Conservation (phyloP, 2,797 vertebrate genomes). For the Prionace glauca region DNA sequence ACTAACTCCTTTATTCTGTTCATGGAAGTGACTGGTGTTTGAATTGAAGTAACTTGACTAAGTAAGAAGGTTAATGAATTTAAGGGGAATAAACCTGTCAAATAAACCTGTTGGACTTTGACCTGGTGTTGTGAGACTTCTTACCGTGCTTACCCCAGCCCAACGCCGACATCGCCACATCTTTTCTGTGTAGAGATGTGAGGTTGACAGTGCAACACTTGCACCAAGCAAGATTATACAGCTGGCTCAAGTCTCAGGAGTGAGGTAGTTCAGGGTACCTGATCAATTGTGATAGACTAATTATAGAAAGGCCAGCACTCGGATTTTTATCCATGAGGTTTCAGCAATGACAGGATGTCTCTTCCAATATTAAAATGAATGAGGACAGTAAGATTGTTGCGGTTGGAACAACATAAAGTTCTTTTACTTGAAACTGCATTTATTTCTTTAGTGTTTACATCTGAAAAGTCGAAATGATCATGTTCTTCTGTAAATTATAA, state of each 20-base stretch:
- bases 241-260: neutral
- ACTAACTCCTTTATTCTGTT: constrained; percentile 24
- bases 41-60: neutral
- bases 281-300: neutral
- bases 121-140: too few species aligned
- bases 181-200: too few species aligned
- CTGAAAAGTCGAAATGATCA: neutral
- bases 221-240: neutral
- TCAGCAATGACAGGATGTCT: too few species aligned
- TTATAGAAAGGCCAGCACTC: neutral
- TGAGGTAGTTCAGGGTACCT: neutral
- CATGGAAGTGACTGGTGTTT: neutral
- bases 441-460: neutral
- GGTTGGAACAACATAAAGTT: neutral
- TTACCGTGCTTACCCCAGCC: too few species aligned
- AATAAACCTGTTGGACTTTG: too few species aligned
- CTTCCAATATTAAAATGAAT: neutral
- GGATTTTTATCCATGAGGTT: neutral
- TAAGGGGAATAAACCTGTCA: neutral
- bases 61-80: neutral
- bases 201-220: neutral
- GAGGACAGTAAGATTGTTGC: neutral
- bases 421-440: neutral
- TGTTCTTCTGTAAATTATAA: neutral
- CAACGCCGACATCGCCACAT: too few species aligned